Base-by-base conservation (phyloP, 2,113 vertebrate species). In the Protobothrops mucrosquamatus region DNA sequence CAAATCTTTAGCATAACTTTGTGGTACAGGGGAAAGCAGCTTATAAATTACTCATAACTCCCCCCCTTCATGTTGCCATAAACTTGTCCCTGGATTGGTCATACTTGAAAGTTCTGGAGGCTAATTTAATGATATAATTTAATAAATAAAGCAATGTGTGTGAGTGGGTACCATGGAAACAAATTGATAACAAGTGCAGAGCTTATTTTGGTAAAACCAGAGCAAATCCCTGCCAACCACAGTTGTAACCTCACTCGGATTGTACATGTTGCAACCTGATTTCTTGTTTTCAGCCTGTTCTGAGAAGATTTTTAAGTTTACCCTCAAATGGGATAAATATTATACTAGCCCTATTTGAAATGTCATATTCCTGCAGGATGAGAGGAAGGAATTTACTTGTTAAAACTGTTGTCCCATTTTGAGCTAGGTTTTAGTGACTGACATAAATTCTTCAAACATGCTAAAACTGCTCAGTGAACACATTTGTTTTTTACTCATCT, bases 141-240 rank as follows among this genome's bases (percentile, higher is more conserved):
- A 89, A 91, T 54, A 92, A 87, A 54, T 39, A 87, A 26, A 56
- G 43, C 0, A 0, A 34, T n/a, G n/a, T 54, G 1, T 56, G 39
- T n/a, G 54, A 10, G 22, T 55, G n/a, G 7, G 22, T 52, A 92
- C 48, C 20, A 24, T 39, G 18, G 86, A 92, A 88, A 61, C 18
- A 43, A 87, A 12, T n/a, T 87, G 43, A 87, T 51, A 51, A 46
- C 91, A 87, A 46, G 56, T 52, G 18, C 10, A 69, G 89, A 64
- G 29, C 64, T 64, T 90, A 90, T 51, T 90, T 90, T 51, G 43
- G 39, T 91, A 56, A 85, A 91, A 46, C 55, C 55, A 92, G 85
- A 87, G 56, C 43, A 87, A 34, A 29, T 87, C 59, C 46, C 56
- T 87, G 15, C 43, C 46, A 29, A 14, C 20, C 85, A 52, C 10